Percentiles rank a stretch among this genome's conserved stretches.
phyloP scores from a whole-genome alignment of 2,888 invertebrate species.

The Hyppa rectilinea region DNA sequence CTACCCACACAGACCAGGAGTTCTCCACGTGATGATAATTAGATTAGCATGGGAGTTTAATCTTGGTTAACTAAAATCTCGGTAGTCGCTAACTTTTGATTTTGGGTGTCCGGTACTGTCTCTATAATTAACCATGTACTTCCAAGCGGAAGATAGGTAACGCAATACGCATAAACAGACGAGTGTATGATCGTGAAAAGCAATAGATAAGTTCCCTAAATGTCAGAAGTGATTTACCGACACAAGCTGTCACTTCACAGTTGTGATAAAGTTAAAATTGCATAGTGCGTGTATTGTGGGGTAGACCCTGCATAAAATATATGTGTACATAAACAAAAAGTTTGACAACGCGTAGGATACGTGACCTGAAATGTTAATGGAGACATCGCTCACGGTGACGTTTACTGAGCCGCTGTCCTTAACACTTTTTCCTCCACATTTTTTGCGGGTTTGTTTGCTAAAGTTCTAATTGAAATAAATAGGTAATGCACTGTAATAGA shows the following conservation, averaged over 20 bases:
- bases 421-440: slow-evolving; percentile 46
- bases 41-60: slow-evolving; percentile 47
- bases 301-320: slow-evolving; percentile 50
- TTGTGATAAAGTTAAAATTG: slow-evolving; percentile 53
- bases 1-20: slow-evolving; percentile 24
- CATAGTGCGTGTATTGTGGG: slow-evolving; percentile 46
- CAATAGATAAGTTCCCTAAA: slow-evolving; percentile 16
- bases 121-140: background rate
- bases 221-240: slow-evolving; percentile 24
- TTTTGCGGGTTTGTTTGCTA: slow-evolving; percentile 31
- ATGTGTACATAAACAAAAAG: slow-evolving; percentile 54
- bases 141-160: background rate
- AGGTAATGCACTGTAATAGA: background rate
- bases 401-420: slow-evolving; percentile 38
- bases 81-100: slow-evolving; percentile 11
- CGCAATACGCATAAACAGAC: background rate
- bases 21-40: slow-evolving; percentile 40
- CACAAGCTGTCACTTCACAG: slow-evolving; percentile 27
- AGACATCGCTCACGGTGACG: slow-evolving; percentile 45
- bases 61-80: slow-evolving; percentile 24
- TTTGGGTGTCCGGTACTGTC: background rate
- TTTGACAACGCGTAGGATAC: slow-evolving; percentile 56
- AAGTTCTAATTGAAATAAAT: slow-evolving; percentile 24
- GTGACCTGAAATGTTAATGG: slow-evolving; percentile 60
- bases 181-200: background rate